phyloP scores from a whole-genome alignment of 2,797 vertebrate genomes.

The Rhabdophis nuchalis region DNA sequence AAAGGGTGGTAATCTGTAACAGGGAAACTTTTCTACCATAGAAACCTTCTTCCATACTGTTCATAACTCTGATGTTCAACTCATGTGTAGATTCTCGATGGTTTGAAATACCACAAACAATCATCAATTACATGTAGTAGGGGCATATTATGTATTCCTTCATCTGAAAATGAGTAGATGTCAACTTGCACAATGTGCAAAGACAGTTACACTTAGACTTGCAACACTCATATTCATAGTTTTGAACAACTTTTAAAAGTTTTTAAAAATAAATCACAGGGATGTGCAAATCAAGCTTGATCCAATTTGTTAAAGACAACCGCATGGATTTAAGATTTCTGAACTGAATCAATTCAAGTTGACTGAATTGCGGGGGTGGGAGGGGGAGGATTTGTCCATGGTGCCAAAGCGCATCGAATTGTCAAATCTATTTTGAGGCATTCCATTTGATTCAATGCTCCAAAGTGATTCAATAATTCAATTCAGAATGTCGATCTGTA shows the following conservation, averaged over 20 bases:
- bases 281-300: not conserved
- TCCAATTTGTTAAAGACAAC: not conserved
- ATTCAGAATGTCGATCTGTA: not conserved
- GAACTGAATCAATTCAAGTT: not conserved
- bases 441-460: not conserved
- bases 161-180: not conserved
- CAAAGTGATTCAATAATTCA: not conserved
- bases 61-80: not conserved
- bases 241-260: not conserved
- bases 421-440: not conserved
- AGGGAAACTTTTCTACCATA: not conserved
- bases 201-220: not conserved
- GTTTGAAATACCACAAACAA: not conserved
- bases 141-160: not conserved
- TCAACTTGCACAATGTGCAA: not conserved
- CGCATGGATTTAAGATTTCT: not conserved
- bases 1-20: not conserved
- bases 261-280: not conserved
- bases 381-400: not conserved
- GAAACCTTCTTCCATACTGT: not conserved
- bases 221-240: not conserved
- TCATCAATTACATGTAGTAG: not conserved
- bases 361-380: not conserved
- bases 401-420: not conserved
- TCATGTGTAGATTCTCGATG: not conserved